Base-by-base conservation (phyloP, 2,888 invertebrate species). In the Meta bourneti region DNA sequence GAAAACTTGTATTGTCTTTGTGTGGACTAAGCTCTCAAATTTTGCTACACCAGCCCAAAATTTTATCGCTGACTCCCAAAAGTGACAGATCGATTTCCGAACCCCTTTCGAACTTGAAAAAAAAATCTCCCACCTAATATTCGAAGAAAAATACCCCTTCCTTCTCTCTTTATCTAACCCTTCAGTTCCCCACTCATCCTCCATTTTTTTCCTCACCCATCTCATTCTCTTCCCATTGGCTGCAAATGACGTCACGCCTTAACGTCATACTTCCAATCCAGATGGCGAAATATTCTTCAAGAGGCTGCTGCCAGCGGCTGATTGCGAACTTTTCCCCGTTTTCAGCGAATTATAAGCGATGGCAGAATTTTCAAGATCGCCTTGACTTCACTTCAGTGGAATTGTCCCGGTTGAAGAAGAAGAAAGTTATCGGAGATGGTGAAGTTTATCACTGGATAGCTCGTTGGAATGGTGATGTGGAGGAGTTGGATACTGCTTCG, bases 181-280 rank as follows among this genome's bases (percentile, higher is more conserved):
- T 61, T 61, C 61, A 61, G 61, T 61, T 61, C 61, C 61, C 61
- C 61, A 61, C 61, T 61, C 61, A 8, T 5, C 61, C 11, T 6
- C 61, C 61, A 61, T 61, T 61, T 61, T 61, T 61, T 34, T 34
- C 4, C 34, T 34, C 4, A 34, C 34, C 34, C 34, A 34, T 34
- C 34, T 34, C 34, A 34, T 34, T 61, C 61, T 8, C 61, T 61
- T 0, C 61, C 61, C 61, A 16, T 74, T 13, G 70, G 70, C 70
- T 70, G 70, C 48, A 74, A 74, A 74, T 74, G 74, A 74, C 74
- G 74, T 74, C 74, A 74, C 74, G 34, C 48, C 20, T 20, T 74
- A 13, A 74, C 74, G 74, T 74, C 74, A 74, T 48, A 19, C 48
- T 74, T 74, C 74, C 34, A 74, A 74, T 34, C 74, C 74, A 74